Conservation (phyloP, 2,797 vertebrate genomes). For the Melanotaenia pygmaea region DNA sequence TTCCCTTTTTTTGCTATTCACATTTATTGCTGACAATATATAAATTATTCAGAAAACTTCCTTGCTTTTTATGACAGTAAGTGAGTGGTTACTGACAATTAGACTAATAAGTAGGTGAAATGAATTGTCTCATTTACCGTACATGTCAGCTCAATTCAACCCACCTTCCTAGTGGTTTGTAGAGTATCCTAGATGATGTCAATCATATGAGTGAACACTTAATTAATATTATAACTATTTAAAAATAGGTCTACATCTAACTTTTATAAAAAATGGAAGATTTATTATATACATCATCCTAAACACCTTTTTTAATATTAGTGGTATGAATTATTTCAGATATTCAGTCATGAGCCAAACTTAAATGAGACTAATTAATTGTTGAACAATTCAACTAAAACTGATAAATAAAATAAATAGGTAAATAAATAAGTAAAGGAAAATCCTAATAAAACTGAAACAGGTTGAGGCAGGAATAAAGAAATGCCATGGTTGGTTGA, state of each 20-base stretch:
- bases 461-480: neutral
- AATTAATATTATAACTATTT: neutral
- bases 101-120: neutral
- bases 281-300: neutral
- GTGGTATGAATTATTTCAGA: neutral
- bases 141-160: neutral
- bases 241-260: too few species aligned
- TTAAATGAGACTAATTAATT: neutral
- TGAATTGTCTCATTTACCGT: neutral
- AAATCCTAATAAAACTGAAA: neutral
- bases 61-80: neutral
- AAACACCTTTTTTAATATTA: neutral
- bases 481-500: neutral
- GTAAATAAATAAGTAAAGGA: neutral
- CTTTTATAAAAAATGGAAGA: neutral
- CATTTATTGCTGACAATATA: conserved; percentile 18
- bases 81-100: neutral
- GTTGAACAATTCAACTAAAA: too few species aligned
- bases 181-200: neutral
- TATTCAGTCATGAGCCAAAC: neutral
- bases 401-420: too few species aligned
- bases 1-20: conserved; percentile 6
- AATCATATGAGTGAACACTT: neutral
- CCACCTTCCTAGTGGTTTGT: neutral
- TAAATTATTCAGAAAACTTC: conserved; percentile 9